Evolutionary conservation across 2,113 vertebrate species (phyloP), one percentile per base, ranked within the genome.

Genomic region (Syngnathus typhle): DNA sequence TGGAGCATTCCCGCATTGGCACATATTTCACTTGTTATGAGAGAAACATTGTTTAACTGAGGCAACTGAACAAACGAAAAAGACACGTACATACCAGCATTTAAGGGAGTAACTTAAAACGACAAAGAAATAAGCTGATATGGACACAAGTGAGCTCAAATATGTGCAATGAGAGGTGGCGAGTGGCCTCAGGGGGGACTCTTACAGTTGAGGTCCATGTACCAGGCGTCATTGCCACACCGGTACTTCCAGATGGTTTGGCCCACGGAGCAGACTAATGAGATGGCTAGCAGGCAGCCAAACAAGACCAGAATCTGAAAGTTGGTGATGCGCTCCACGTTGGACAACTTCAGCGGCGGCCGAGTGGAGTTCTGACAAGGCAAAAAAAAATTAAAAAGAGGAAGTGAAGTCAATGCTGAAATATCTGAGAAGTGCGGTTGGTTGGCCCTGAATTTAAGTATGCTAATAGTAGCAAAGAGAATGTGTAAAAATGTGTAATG

Each of bases 171-270:
- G 75, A 69, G 74, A 70, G 32, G 74, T 69, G 81, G 79, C 67
- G 0, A 64, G 56, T 41, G 68, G 60, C 60, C 60, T 62, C 60
- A 4, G 21, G 41, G 27, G 51, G 64, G 81, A 83, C 84, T 87
- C 97, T 98, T 94, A 99, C 97, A 98, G 81, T 93, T 95, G 76
- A 98, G 93, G 82, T 93, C 93, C 89, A 99, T 95, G 90, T 99
- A 99, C 97, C 97, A 99, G 90, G 96, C 95, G 70, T 82, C 93
- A 78, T 93, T 92, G 74, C 90, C 93, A 73, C 95, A 94, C 65
- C 89, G 92, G 85, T 88, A 88, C 88, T 98, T 99, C 97, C 97
- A 99, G 87, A 99, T 92, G 83, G 93, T 94, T 73, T 97, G 93
- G 19, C 97, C 97, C 67, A 99, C 91, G 43, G 96, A 97, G 88